These are phyloP conservation scores for Tetanocera ferruginea DNA, from an alignment of 2,888 invertebrate genomes.

Conservation along the genomic window DNA sequence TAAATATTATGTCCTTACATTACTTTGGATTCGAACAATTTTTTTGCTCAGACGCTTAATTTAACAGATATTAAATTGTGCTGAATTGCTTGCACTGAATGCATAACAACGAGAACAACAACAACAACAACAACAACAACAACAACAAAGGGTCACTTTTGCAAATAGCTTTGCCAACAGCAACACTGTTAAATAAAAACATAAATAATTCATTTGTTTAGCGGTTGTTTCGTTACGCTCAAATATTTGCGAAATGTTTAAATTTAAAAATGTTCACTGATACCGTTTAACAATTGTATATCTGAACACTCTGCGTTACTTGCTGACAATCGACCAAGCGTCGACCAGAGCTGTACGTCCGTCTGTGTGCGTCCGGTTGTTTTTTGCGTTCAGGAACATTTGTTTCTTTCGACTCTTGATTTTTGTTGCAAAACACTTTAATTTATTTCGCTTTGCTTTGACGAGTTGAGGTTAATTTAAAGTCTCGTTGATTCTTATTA, in stretches of 20 bases:
- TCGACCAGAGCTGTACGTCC: slow-evolving; percentile 9
- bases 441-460: slow-evolving; percentile 29
- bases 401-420: slow-evolving; percentile 7
- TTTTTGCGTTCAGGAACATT: neutral
- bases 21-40: neutral
- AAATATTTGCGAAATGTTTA: slow-evolving; percentile 33
- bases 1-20: too few relatives aligned
- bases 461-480: slow-evolving; percentile 39
- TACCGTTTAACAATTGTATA: slow-evolving; percentile 10
- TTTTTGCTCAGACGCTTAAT: neutral
- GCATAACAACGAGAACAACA: slow-evolving; percentile 8
- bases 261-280: slow-evolving; percentile 33
- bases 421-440: slow-evolving; percentile 26
- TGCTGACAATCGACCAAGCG: neutral
- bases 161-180: neutral
- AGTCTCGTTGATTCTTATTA: slow-evolving; percentile 41
- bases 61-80: neutral
- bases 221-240: slow-evolving; percentile 22
- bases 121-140: slow-evolving; percentile 11
- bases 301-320: neutral
- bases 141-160: neutral
- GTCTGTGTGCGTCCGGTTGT: slow-evolving; percentile 4
- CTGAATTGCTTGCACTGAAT: slow-evolving; percentile 8
- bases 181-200: slow-evolving; percentile 9
- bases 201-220: slow-evolving; percentile 39